Percentiles rank a stretch among this genome's conserved stretches.
phyloP scores from a whole-genome alignment of 2,888 invertebrate species.

The Meta bourneti region DNA sequence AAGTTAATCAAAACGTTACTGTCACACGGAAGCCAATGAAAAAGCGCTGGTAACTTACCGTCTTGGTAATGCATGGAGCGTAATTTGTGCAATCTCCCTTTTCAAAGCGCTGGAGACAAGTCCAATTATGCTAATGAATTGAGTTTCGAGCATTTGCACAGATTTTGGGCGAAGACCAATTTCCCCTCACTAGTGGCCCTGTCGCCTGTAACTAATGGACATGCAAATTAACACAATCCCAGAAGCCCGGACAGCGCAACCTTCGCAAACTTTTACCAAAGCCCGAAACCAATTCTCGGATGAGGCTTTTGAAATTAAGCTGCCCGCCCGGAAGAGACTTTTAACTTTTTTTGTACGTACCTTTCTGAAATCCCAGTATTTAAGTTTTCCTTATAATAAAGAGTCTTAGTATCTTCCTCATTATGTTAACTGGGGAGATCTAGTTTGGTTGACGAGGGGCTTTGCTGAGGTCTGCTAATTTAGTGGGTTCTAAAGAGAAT shows the following conservation, averaged over 20 bases:
- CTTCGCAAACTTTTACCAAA: conserved; percentile 5
- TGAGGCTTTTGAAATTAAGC: conserved; percentile 51
- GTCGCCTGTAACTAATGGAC: conserved; percentile 60
- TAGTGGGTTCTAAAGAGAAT: background rate
- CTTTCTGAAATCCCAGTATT: conserved; percentile 46
- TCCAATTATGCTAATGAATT: conserved; percentile 67
- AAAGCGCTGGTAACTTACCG: background rate
- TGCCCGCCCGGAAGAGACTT: background rate
- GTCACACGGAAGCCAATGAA: background rate
- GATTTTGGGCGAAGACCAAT: conserved; percentile 60
- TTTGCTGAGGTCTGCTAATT: conserved; percentile 17
- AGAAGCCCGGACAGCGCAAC: background rate
- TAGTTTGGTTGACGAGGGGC: background rate
- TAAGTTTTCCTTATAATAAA: conserved; percentile 43
- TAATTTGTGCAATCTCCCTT: conserved; percentile 27
- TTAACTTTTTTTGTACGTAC: background rate
- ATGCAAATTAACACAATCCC: conserved; percentile 64
- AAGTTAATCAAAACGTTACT: background rate
- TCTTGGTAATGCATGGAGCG: background rate
- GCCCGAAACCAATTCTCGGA: conserved; percentile 23
- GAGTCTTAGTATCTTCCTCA: conserved; percentile 17
- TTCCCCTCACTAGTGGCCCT: conserved; percentile 32
- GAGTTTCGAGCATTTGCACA: conserved; percentile 63
- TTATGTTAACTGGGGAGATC: conserved; percentile 38
- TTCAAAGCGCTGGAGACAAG: conserved; percentile 41